A percentile compares a stretch with the other conserved stretches of the same genome.
phyloP scores from a whole-genome alignment of 2,888 invertebrate genomes.

The Margaritifera margaritifera region DNA sequence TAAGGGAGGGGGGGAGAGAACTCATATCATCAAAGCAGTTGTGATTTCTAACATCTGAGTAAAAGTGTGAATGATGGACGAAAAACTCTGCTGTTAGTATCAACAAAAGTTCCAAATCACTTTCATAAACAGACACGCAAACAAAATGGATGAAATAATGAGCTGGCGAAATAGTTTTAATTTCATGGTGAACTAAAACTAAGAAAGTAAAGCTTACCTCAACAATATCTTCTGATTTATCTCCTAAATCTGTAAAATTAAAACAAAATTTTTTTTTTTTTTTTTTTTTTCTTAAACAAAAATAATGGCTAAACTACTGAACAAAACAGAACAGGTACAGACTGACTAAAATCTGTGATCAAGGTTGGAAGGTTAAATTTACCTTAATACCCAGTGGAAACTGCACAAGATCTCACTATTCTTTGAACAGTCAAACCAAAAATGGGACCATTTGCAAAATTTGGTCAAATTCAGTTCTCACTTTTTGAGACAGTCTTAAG shows the following conservation, averaged over 20 bases:
- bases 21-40: no score
- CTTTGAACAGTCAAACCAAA: no score
- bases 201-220: slow-evolving; percentile 33
- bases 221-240: slow-evolving; percentile 55
- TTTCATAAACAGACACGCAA: not conserved
- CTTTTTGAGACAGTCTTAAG: no score
- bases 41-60: no score
- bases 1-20: no score
- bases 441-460: no score
- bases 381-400: no score
- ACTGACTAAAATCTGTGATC: no score
- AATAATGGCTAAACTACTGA: not conserved
- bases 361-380: no score
- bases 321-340: no score
- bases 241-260: slow-evolving; percentile 63
- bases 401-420: no score
- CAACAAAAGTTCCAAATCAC: not conserved
- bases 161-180: not conserved
- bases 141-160: not conserved
- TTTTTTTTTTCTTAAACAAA: not conserved
- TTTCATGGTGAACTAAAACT: not conserved
- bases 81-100: not conserved
- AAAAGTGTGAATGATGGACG: not conserved
- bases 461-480: no score
- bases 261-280: not conserved